These are phyloP conservation scores for Pteromalus puparum DNA, from an alignment of 1,140 invertebrate species.

Conservation along the genomic window DNA sequence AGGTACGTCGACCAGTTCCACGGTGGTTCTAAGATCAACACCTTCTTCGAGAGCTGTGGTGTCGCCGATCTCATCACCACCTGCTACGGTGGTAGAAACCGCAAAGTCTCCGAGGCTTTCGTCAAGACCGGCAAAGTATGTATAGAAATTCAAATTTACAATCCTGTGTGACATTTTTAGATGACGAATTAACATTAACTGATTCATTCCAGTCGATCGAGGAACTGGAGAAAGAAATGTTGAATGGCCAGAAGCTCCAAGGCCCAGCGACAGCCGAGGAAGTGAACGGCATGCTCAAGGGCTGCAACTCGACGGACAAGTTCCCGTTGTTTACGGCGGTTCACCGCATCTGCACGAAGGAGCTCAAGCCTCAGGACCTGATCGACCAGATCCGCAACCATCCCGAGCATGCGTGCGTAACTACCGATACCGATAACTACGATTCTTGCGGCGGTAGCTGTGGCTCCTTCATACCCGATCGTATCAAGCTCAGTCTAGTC, in stretches of 20 bases:
- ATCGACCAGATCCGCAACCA: slow-evolving; percentile 85
- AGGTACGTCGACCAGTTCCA: slow-evolving; percentile 82
- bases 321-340: slow-evolving; percentile 88
- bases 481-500: slow-evolving; percentile 43
- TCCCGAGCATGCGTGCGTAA: slow-evolving; percentile 82
- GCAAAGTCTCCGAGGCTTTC: slow-evolving; percentile 86
- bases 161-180: too few relatives aligned
- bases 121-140: slow-evolving; percentile 84
- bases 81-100: slow-evolving; percentile 89
- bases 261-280: slow-evolving; percentile 90
- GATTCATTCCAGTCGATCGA: slow-evolving; percentile 78
- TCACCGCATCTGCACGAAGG: slow-evolving; percentile 83
- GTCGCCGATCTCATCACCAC: slow-evolving; percentile 92
- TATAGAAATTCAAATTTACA: not conserved
- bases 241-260: slow-evolving; percentile 91
- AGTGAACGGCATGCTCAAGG: slow-evolving; percentile 82
- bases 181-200: too few relatives aligned
- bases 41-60: slow-evolving; percentile 91
- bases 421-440: not conserved
- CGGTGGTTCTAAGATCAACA: slow-evolving; percentile 79
- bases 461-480: slow-evolving; percentile 40
- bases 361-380: slow-evolving; percentile 79
- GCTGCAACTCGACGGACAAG: slow-evolving; percentile 80
- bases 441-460: not conserved
- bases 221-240: slow-evolving; percentile 85